Base-by-base conservation (phyloP, 2,797 vertebrate genomes). In the Lacerta viridis region DNA sequence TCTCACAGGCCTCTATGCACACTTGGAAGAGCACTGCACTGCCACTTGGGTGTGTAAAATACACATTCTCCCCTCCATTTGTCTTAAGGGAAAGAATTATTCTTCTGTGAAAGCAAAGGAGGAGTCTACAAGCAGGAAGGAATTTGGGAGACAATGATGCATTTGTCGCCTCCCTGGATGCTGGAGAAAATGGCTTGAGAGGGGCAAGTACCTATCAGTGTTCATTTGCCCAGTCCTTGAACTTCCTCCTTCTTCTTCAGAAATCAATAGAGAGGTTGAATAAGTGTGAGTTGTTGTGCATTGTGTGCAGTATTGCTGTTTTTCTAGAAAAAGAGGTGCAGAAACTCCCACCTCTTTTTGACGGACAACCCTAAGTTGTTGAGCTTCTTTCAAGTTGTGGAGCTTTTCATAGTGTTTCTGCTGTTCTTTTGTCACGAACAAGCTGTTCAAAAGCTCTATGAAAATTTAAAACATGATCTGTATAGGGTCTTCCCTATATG, bases 401-500 rank as follows among this genome's bases (percentile, higher is more conserved):
- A 15, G 50, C 3, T 15, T 55, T 55, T 55, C 15, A 55, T 55
- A 55, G 13, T 15, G 50, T 15, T 50, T 4, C 50, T 55, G 13
- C 13, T 55, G 50, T 55, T 55, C 20, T 68, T 3, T 68, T 88
- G 7, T 55, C 68, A 88, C 76, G 89, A 91, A 23, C n/a, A 86
- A 83, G 1, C 68, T 77, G 71, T 90, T 86, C 55, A 92, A 95
- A 92, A 91, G 5, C 46, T 68, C 0, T 0, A 84, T 85, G 87
- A 93, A 93, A 92, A 88, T 91, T 59, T 85, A 92, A 92, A 80
- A 43, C 89, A 90, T 90, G 77, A 2, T 17, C 39, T 20, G 59
- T 18, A 66, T 88, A 59, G 20, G 83, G 39, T 27, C 25, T 80
- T 59, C 17, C 33, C 33, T 55, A 71, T 46, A 79, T n/a, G 41